Base-by-base conservation (phyloP, 1,140 invertebrate genomes). In the Drosophila rhopaloa region DNA sequence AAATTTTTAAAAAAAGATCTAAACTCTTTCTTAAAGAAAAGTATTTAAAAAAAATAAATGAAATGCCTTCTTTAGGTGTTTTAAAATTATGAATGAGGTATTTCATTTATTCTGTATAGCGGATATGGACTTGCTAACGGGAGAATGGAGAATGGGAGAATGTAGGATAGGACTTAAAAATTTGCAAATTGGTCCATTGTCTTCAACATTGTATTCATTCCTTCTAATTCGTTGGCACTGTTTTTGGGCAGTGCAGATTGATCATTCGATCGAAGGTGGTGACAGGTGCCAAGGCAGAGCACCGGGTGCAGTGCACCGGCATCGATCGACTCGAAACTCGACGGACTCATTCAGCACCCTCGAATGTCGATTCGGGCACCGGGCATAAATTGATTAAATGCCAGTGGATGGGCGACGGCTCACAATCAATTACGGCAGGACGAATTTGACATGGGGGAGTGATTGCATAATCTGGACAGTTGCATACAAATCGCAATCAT, bases 401-500 rank as follows among this genome's bases (percentile, higher is more conserved):
- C 60, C 79, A 77, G 48, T 60, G 59, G 55, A 74, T 35, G 38
- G 66, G 40, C 59, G 76, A 68, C 62, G 66, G 48, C 82, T 86
- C 71, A 86, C 83, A 86, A 86, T 86, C 83, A 86, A 86, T 86
- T 86, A 86, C 79, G 63, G 67, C 81, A 88, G 78, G 83, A 88
- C 83, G 75, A 86, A 79, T 86, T 83, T 86, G 83, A 88, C 83
- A 83, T 54, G 63, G 14, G 51, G 54, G 48, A 70, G 59, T 48
- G 70, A 74, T 74, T 76, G 79, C 79, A 86, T 86, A 83, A 86
- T 86, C 83, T 86, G 84, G 79, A 75, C 57, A 76, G 81, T 75
- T 68, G 76, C 71, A 74, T 81, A 38, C 68, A 85, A 76, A 76
- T 76, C 73, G 73, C 65, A 76, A 76, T 76, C 61, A 58, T 13